Conservation (phyloP, 2,113 vertebrate genomes). For the Aldabrachelys gigantea region DNA sequence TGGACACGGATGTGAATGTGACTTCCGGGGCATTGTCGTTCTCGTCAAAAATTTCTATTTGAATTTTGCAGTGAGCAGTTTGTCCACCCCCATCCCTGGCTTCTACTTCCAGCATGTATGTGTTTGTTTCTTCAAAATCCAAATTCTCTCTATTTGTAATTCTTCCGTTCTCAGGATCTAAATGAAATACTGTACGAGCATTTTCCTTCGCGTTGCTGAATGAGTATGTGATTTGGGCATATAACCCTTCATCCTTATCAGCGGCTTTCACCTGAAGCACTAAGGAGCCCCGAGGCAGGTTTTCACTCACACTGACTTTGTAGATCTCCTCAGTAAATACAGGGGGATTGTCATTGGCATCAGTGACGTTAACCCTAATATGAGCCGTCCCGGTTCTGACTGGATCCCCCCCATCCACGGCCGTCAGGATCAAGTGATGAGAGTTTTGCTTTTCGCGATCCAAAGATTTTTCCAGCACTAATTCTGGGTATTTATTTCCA, state of each 20-base stretch:
- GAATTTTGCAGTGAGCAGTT: constrained; percentile 58
- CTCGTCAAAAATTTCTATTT: constrained; percentile 71
- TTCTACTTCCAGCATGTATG: constrained; percentile 64
- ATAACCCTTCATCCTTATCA: constrained; percentile 76
- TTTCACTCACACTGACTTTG: constrained; percentile 71
- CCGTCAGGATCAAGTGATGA: constrained; percentile 74
- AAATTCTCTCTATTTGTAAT: constrained; percentile 73
- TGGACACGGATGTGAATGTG: constrained; percentile 43
- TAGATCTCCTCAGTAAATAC: constrained; percentile 73
- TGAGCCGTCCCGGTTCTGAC: constrained; percentile 65
- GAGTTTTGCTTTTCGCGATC: constrained; percentile 71
- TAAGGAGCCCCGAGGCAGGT: constrained; percentile 50
- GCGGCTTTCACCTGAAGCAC: constrained; percentile 72
- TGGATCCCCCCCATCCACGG: constrained; percentile 79
- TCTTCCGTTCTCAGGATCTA: constrained; percentile 78
- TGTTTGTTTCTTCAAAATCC: constrained; percentile 76
- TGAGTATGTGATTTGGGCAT: constrained; percentile 76
- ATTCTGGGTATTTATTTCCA: constrained; percentile 62
- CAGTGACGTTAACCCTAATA: constrained; percentile 75
- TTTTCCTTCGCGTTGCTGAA: constrained; percentile 77
- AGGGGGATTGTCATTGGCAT: constrained; percentile 81
- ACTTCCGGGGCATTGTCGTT: constrained; percentile 78
- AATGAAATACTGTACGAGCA: constrained; percentile 70
- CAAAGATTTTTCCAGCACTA: constrained; percentile 67
- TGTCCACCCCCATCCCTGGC: constrained; percentile 74